Conservation (phyloP, 2,113 vertebrate genomes). For the Peromyscus californicus region DNA sequence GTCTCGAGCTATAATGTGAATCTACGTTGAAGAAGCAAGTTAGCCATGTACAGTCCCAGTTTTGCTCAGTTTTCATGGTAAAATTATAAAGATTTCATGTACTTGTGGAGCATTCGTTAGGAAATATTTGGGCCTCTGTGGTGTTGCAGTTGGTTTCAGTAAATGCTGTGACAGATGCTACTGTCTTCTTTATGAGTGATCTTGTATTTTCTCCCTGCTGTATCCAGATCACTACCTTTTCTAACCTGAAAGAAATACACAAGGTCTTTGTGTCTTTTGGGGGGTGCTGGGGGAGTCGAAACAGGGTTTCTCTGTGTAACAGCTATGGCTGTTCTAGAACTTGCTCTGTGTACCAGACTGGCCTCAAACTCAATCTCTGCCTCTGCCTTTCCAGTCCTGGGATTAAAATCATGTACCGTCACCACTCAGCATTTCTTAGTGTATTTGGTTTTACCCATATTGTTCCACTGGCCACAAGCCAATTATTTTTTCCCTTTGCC, state of each 20-base stretch:
- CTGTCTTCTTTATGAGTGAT: slow-evolving; percentile 25
- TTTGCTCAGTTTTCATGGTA: slow-evolving; percentile 49
- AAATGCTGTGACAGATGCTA: not conserved
- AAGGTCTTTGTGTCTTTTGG: not conserved
- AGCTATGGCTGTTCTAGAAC: not conserved
- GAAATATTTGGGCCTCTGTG: not conserved
- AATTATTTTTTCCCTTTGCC: not conserved
- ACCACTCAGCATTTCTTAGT: not conserved
- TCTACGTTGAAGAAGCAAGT: slow-evolving; percentile 4
- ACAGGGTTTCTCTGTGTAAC: not conserved
- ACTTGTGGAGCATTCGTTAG: not conserved
- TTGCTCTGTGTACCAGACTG: not conserved
- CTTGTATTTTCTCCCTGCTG: slow-evolving; percentile 33
- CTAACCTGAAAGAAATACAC: not conserved
- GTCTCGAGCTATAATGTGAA: not conserved
- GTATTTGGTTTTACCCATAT: not conserved
- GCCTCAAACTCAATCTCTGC: not conserved
- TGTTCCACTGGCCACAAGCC: not conserved
- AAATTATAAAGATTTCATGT: not conserved
- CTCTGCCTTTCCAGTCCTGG: not conserved
- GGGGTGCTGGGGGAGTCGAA: not conserved
- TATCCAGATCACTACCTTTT: not conserved
- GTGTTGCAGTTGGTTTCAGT: slow-evolving; percentile 6
- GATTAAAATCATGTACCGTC: not conserved
- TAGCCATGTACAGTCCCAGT: not conserved